phyloP scores from a whole-genome alignment of 2,888 invertebrate species.

The Dryocosmus kuriphilus region DNA sequence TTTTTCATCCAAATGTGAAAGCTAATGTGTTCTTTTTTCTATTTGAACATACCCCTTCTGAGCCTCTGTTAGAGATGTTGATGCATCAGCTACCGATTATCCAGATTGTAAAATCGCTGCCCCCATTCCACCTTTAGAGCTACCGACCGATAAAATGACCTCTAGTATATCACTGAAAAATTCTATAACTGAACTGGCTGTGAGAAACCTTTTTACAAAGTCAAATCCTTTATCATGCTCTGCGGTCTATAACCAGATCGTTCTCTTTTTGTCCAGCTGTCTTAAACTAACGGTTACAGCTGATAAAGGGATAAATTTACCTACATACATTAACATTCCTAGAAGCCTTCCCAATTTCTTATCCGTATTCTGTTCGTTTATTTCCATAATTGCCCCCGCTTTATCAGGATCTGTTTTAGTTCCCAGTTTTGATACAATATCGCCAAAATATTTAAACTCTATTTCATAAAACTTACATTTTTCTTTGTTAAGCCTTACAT shows the following conservation, averaged over 20 bases:
- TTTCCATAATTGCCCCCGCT: no score
- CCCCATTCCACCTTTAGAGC: slow-evolving; percentile 50
- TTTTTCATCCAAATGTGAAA: slow-evolving; percentile 51
- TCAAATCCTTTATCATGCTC: slow-evolving; percentile 58
- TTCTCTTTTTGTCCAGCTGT: slow-evolving; percentile 59
- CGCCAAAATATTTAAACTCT: no score
- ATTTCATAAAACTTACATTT: no score
- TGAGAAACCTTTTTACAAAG: no score
- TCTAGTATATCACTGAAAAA: slow-evolving; percentile 45
- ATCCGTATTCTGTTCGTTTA: no score
- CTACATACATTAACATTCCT: no score
- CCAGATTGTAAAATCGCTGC: slow-evolving; percentile 60
- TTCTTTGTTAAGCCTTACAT: no score
- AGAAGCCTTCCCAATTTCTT: no score
- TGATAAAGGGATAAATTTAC: slow-evolving; percentile 63
- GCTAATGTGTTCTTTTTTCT: slow-evolving; percentile 62
- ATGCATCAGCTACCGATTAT: no score
- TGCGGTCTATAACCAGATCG: slow-evolving; percentile 60
- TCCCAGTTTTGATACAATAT: no score
- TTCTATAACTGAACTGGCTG: slow-evolving; percentile 49
- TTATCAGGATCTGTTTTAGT: no score
- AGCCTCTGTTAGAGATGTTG: slow-evolving; percentile 57
- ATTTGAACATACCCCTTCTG: slow-evolving; percentile 61
- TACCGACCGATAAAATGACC: slow-evolving; percentile 47
- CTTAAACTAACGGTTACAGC: slow-evolving; percentile 53